Evolutionary conservation across 2,113 vertebrate genomes (phyloP).

Genomic region (Carlito syrichta): DNA sequence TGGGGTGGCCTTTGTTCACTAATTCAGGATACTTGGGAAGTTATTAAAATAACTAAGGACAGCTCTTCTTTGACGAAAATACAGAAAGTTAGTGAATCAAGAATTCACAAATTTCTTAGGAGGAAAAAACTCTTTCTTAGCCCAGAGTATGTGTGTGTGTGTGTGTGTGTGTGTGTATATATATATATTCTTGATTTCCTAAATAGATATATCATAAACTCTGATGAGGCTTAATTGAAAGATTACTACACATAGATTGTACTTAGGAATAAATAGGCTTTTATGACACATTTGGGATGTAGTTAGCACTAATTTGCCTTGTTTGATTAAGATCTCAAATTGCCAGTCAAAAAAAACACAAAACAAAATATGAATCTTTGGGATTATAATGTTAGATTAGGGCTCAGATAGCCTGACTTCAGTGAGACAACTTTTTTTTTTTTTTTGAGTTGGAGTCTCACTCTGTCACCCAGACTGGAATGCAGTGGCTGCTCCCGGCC

Average conservation of each 20-base stretch:
- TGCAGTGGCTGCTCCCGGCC: too few species aligned
- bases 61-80: conserved; percentile 10
- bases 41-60: background rate
- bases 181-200: background rate
- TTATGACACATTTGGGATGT: background rate
- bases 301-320: background rate
- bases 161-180: too few species aligned
- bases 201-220: background rate
- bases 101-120: conserved; percentile 5
- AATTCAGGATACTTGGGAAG: background rate
- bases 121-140: background rate
- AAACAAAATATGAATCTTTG: background rate
- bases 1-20: background rate
- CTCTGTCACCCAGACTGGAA: too few species aligned
- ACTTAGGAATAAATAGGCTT: background rate
- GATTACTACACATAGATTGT: background rate
- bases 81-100: background rate
- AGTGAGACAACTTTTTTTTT: background rate
- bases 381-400: background rate
- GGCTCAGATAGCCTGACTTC: background rate
- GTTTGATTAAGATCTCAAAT: conserved; percentile 35
- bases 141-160: too few species aligned
- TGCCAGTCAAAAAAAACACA: background rate
- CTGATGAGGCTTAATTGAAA: background rate
- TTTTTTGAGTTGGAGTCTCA: too few species aligned